Base-by-base conservation (phyloP, 1,140 invertebrate genomes). In the Drosophila willistoni region DNA sequence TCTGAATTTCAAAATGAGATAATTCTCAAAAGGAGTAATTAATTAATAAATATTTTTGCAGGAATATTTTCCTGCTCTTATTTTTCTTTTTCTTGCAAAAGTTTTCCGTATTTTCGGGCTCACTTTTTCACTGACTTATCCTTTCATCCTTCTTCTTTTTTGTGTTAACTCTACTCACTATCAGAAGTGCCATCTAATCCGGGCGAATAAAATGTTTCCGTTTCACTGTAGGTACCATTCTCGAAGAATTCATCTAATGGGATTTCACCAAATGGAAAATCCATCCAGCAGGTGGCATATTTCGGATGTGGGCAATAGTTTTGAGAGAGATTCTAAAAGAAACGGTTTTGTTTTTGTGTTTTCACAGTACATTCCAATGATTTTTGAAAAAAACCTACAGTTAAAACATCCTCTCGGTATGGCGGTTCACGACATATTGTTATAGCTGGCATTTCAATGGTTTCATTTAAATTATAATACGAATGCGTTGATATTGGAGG, bases 401-500 rank as follows among this genome's bases (percentile, higher is more conserved):
- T 70, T 51, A 95, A 80, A 36, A 94, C 92, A 2, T 94, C 90
- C 33, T 87, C 92, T 72, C 94, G 94, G 76, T 94, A 95, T 0
- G 94, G 91, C 0, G 95, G 94, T 47, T 94, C 93, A 29, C 94
- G 90, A 72, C 95, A 95, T 63, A 95, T 92, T 0, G 94, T 95
- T 0, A 95, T 80, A 61, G 94, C 94, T 9, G 95, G 95, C 89
- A 95, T 95, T 51, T 92, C 80, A 47, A 95, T 93, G 0, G 94
- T 94, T 13, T 94, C 93, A 75, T 95, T 95, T 33, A 94, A 93
- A 76, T 93, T 93, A 66, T 94, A 94, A 73, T 94, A 93, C 0
- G 94, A 94, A 75, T 95, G 94, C 7, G 94, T 95, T 0, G 94
- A 94, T 13, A 95, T 93, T 0, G 95, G 94, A 2, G 93, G 93